Conservation (phyloP, 2,113 vertebrate species). For the Forbesichthys agassizii region DNA sequence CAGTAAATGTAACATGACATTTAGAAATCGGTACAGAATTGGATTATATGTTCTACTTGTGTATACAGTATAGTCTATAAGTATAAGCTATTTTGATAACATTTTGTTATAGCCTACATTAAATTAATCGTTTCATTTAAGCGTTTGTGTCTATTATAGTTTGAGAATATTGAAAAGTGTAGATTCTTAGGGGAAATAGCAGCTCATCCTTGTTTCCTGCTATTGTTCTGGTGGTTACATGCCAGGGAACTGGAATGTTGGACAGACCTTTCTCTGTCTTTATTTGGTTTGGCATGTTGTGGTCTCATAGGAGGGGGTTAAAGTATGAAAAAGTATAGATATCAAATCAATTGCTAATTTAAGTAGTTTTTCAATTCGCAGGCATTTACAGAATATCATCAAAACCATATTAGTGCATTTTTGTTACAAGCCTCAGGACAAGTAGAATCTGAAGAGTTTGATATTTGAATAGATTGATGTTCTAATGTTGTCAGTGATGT, state of each 20-base stretch:
- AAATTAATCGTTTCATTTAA: not conserved
- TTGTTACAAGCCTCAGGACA: too few relatives aligned
- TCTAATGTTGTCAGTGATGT: too few relatives aligned
- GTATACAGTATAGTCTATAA: not conserved
- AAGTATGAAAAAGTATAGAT: too few relatives aligned
- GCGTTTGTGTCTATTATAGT: not conserved
- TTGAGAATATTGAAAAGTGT: conserved; percentile 6
- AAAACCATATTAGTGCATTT: too few relatives aligned
- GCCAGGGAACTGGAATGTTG: conserved; percentile 43
- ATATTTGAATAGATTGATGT: too few relatives aligned
- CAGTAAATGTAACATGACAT: not conserved
- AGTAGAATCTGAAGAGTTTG: too few relatives aligned
- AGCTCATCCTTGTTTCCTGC: conserved; percentile 77
- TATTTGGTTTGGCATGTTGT: conserved; percentile 24
- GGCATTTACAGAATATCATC: too few relatives aligned
- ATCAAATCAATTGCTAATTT: too few relatives aligned
- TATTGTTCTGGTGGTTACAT: conserved; percentile 70
- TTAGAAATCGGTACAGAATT: not conserved
- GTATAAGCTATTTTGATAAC: not conserved
- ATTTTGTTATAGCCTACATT: not conserved
- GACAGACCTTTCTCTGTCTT: conserved; percentile 6
- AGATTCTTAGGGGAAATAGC: conserved; percentile 35
- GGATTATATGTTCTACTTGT: not conserved
- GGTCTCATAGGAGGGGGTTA: too few relatives aligned
- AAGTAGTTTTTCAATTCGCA: too few relatives aligned